Base-by-base conservation (phyloP, 2,888 invertebrate genomes). In the Cremastinae sp. region DNA sequence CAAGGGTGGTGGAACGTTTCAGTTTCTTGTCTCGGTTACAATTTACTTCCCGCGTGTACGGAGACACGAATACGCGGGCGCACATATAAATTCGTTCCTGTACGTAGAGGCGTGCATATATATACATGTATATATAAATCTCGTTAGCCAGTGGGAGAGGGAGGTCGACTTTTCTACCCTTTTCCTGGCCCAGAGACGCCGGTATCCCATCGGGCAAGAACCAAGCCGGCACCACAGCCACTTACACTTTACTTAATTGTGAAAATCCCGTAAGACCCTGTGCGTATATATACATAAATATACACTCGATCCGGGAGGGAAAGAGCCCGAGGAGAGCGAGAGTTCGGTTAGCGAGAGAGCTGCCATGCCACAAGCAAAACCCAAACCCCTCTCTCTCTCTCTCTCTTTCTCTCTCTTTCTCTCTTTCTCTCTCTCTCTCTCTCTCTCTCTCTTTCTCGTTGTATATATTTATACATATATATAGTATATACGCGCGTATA, bases 221-320 rank as follows among this genome's bases (percentile, higher is more conserved):
- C 77, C 74, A 66, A 64, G 74, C 58, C 47, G 49, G 66, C 68
- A 77, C 81, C 84, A 80, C 81, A 81, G 78, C 79, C 83, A 80
- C 84, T 86, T 84, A 78, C 82, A 82, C 83, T 83, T 86, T 82
- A 81, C 85, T 85, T 86, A 87, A 87, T 87, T 86, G 86, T 82
- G 85, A 84, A 83, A 85, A 86, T 87, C 86, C 85, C 79, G 79
- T 78, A 61, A 53, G 61, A 61, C 53, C 61, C 12, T 51, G 18
- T 28, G 43, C 28, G 16, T 61, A 22, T 38, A 18, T 36, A 51
- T 38, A 51, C 18, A 38, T 59, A 58, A 36, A 47, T 14, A 78
- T 71, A 80, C n/a, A 80, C 76, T 79, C 75, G 71, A 76, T 81
- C 74, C 65, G 77, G 79, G 75, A 66, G 43, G 43, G 58, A 34